phyloP scores from a whole-genome alignment of 2,888 invertebrate species.

The Phyllotreta cruciferae region DNA sequence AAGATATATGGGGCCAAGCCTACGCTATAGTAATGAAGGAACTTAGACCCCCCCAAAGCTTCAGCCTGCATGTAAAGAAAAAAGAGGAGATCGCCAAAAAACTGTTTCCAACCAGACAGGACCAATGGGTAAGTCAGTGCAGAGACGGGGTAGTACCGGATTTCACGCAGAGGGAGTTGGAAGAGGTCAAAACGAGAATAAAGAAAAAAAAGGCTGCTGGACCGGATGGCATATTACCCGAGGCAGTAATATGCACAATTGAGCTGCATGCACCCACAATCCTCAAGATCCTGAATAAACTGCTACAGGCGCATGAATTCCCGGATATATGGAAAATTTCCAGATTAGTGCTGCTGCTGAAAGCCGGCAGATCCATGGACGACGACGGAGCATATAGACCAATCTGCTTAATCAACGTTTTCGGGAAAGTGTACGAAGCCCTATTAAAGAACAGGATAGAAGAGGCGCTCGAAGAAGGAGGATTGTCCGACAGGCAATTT shows the following conservation, averaged over 20 bases:
- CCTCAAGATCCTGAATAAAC: too few relatives aligned
- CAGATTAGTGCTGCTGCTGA: constrained; percentile 37
- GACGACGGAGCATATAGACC: constrained; percentile 28
- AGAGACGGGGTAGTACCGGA: background rate
- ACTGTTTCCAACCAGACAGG: constrained; percentile 1
- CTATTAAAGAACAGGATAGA: constrained; percentile 4
- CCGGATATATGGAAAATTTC: constrained; percentile 40
- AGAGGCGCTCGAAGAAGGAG: constrained; percentile 22
- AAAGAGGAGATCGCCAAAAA: background rate
- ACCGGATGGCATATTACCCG: constrained; percentile 40
- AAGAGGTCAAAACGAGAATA: constrained; percentile 23
- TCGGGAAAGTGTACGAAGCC: constrained; percentile 29
- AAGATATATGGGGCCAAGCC: background rate
- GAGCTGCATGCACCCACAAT: too few relatives aligned
- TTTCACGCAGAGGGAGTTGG: constrained; percentile 36
- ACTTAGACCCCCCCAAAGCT: background rate
- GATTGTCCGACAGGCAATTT: constrained; percentile 24
- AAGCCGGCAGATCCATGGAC: constrained; percentile 7
- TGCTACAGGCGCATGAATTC: constrained; percentile 15
- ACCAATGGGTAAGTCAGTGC: background rate
- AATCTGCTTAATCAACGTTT: constrained; percentile 31
- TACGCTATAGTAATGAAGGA: background rate
- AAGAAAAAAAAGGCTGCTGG: constrained; percentile 40
- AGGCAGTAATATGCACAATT: constrained; percentile 30
- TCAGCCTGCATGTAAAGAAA: background rate